These are phyloP conservation scores for Aspiorhynchus laticeps DNA, from an alignment of 2,113 vertebrate species.

Conservation along the genomic window DNA sequence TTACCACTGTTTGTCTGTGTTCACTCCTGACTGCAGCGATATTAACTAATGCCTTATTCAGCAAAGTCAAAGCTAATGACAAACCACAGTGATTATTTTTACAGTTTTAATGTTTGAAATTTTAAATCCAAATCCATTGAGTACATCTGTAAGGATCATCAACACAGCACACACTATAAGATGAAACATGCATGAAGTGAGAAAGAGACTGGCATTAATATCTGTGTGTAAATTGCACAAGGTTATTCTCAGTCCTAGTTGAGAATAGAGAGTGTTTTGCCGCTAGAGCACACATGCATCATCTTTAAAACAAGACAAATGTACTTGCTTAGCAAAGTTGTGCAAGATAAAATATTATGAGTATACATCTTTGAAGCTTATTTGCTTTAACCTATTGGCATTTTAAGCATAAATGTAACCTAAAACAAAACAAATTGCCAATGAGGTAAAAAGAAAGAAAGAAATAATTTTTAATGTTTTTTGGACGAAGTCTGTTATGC, in stretches of 20 bases:
- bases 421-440: background rate
- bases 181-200: background rate
- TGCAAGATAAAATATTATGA: background rate
- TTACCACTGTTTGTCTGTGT: background rate
- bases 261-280: background rate
- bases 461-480: background rate
- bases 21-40: background rate
- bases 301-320: background rate
- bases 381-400: background rate
- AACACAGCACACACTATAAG: background rate
- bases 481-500: background rate
- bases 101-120: background rate
- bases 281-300: background rate
- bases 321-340: background rate
- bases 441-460: too few relatives aligned
- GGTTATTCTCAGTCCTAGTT: background rate
- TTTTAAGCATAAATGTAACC: background rate
- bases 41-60: conserved; percentile 1
- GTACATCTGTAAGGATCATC: background rate
- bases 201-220: background rate
- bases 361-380: too few relatives aligned
- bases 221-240: background rate
- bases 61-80: background rate
- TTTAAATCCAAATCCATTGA: background rate
- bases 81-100: background rate